Percentiles rank a stretch among this genome's conserved stretches.
These are phyloP conservation scores for Dreissena polymorpha DNA, from an alignment of 1,140 invertebrate species.

Conservation along the genomic window DNA sequence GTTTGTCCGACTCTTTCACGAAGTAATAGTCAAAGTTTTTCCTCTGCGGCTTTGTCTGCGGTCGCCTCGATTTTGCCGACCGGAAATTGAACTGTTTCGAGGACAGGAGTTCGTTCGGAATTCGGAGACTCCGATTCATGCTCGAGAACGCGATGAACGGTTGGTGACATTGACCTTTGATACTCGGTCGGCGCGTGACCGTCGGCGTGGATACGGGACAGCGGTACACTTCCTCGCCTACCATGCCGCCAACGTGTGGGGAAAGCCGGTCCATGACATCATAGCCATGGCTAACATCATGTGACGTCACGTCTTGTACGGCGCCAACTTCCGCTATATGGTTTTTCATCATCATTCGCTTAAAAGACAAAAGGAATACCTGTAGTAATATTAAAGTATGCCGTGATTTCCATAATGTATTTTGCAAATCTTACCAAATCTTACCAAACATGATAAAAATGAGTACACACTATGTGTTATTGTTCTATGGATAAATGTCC, in stretches of 20 bases:
- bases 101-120: slow-evolving; percentile 16
- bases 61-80: slow-evolving; percentile 5
- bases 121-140: slow-evolving; percentile 40
- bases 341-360: too few species aligned
- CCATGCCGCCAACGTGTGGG: background rate
- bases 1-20: slow-evolving; percentile 27
- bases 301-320: too few species aligned
- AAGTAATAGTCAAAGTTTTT: slow-evolving; percentile 55
- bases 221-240: slow-evolving; percentile 31
- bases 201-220: slow-evolving; percentile 48
- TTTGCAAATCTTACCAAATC: too few species aligned
- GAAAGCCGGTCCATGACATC: slow-evolving; percentile 10
- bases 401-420: too few species aligned
- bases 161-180: background rate
- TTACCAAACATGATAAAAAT: too few species aligned
- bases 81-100: slow-evolving; percentile 27
- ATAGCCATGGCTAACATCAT: background rate
- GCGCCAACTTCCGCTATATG: too few species aligned
- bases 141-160: slow-evolving; percentile 41
- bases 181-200: slow-evolving; percentile 9
- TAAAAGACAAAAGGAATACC: too few species aligned
- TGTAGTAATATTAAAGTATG: too few species aligned
- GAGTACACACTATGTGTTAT: too few species aligned
- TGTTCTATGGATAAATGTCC: too few species aligned
- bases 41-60: slow-evolving; percentile 35